A percentile compares a stretch with the other conserved stretches of the same genome.
Conservation (phyloP, 2,797 vertebrate species). For the Pogonophryne albipinna region DNA sequence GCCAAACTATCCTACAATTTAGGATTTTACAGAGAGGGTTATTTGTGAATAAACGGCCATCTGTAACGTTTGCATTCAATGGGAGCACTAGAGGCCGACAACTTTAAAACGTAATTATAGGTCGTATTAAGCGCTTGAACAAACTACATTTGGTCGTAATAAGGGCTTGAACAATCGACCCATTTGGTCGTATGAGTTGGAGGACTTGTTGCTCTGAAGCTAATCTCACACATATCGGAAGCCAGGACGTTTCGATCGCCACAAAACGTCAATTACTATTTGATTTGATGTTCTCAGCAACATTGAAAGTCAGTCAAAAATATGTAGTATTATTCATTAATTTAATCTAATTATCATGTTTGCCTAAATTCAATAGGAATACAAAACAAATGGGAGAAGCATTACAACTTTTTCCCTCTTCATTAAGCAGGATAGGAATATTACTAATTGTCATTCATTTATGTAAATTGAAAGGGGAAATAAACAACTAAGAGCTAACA, state of each 20-base stretch:
- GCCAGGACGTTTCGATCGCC: background rate
- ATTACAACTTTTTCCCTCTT: background rate
- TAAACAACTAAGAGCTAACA: background rate
- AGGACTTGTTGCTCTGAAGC: no score
- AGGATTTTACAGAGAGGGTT: no score
- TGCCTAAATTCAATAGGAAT: background rate
- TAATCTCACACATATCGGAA: background rate
- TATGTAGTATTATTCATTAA: no score
- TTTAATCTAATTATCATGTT: background rate
- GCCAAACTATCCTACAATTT: no score
- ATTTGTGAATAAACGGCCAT: no score
- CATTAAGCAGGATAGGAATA: background rate
- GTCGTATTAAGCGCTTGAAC: no score
- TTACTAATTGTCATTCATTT: background rate
- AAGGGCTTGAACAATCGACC: no score
- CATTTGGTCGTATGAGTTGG: no score
- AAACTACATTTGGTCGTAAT: no score
- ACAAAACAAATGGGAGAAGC: background rate
- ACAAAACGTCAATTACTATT: background rate
- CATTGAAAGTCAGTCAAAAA: background rate
- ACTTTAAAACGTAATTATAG: no score
- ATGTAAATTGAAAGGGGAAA: background rate
- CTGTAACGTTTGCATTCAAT: no score
- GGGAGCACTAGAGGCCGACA: no score
- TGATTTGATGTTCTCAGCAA: background rate